Evolutionary conservation across 2,888 invertebrate species (phyloP).

Genomic region (Sphinx pinastri): DNA sequence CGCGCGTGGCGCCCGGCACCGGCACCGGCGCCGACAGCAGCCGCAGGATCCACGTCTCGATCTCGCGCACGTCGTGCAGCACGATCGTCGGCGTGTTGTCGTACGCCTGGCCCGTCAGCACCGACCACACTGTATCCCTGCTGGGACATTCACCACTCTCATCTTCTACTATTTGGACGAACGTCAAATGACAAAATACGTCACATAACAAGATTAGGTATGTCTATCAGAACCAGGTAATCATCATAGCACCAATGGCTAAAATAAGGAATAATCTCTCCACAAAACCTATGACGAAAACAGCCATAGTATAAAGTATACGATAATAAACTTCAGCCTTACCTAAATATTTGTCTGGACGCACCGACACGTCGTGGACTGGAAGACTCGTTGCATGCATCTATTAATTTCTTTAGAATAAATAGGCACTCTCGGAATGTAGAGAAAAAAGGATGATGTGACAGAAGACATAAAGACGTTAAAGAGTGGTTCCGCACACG

Average conservation of each 20-base stretch:
- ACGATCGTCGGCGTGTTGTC: slow-evolving; percentile 94
- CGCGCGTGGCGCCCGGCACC: slow-evolving; percentile 97
- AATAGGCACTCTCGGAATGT: slow-evolving; percentile 99
- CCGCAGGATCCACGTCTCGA: slow-evolving; percentile 99
- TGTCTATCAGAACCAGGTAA: too few species aligned
- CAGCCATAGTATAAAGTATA: too few species aligned
- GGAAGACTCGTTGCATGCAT: slow-evolving; percentile 98
- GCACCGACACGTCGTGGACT: slow-evolving; percentile 94
- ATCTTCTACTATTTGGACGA: too few species aligned
- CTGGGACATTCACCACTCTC: slow-evolving; percentile 1
- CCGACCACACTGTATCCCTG: slow-evolving; percentile 98
- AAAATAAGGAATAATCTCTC: too few species aligned
- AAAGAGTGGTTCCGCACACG: slow-evolving; percentile 95
- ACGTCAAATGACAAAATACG: too few species aligned
- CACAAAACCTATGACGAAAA: too few species aligned
- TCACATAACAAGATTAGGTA: too few species aligned
- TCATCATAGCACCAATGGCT: too few species aligned
- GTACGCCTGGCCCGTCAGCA: slow-evolving; percentile 92
- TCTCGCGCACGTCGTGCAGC: slow-evolving; percentile 97
- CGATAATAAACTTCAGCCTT: slow-evolving; percentile 41
- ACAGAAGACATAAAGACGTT: slow-evolving; percentile 98
- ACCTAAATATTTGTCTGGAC: slow-evolving; percentile 94
- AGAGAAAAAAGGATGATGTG: slow-evolving; percentile 99
- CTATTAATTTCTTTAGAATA: slow-evolving; percentile 97
- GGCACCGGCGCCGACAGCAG: slow-evolving; percentile 98